Percentiles rank a stretch among this genome's conserved stretches.
These are phyloP conservation scores for Whitmania pigra DNA, from an alignment of 1,140 invertebrate species.

Conservation along the genomic window DNA sequence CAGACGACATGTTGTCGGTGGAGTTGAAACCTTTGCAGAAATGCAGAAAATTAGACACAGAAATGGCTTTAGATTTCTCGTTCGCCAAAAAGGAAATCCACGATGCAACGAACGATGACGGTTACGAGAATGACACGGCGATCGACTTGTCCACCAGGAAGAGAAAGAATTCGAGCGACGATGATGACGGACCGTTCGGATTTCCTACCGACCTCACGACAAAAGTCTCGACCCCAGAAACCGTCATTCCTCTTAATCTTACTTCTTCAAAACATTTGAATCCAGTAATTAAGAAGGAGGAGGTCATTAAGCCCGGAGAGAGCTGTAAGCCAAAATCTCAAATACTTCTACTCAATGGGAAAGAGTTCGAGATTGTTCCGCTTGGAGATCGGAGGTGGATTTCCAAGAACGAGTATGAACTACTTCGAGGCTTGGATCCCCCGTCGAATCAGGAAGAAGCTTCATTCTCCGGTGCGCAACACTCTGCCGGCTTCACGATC, in stretches of 20 bases:
- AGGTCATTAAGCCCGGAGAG: background rate
- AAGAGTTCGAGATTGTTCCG: conserved; percentile 25
- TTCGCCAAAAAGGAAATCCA: background rate
- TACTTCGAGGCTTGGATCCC: conserved; percentile 11
- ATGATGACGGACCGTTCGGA: too few species aligned
- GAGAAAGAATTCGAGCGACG: too few species aligned
- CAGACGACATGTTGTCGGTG: background rate
- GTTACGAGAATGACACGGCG: background rate
- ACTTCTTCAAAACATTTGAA: background rate
- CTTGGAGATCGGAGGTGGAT: conserved; percentile 23
- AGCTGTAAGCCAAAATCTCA: conserved; percentile 9
- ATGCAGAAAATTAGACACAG: background rate
- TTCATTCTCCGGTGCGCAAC: background rate
- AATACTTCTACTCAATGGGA: conserved; percentile 25
- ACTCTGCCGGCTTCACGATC: background rate
- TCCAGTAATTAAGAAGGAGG: background rate
- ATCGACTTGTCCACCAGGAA: background rate
- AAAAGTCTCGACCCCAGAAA: background rate
- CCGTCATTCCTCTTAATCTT: background rate
- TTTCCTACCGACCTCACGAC: too few species aligned
- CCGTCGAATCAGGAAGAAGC: background rate
- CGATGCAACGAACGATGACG: background rate
- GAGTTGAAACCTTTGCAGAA: background rate
- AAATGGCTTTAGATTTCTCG: background rate
- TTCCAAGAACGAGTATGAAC: conserved; percentile 22